These are phyloP conservation scores for Copsychus sechellarum DNA, from an alignment of 2,113 vertebrate genomes.

Conservation along the genomic window DNA sequence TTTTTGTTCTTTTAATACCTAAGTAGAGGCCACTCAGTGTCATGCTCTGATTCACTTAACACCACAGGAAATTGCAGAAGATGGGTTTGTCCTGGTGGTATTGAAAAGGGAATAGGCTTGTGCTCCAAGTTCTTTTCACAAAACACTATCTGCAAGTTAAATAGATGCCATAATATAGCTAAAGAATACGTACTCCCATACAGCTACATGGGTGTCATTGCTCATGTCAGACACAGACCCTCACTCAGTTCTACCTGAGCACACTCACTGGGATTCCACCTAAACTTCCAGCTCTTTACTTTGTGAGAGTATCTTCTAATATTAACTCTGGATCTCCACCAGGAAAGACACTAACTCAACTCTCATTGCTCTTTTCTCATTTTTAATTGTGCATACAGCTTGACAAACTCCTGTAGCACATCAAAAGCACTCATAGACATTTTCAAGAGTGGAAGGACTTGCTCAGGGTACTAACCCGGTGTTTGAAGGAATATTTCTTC, in stretches of 20 bases:
- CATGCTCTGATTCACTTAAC: neutral
- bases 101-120: conserved; percentile 30
- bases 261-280: fast-evolving
- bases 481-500: neutral
- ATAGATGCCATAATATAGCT: neutral
- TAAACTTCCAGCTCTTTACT: neutral
- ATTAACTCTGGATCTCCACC: neutral
- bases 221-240: fast-evolving
- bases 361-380: neutral
- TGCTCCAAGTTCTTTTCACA: conserved; percentile 4
- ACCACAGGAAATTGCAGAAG: neutral
- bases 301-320: neutral
- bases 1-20: neutral
- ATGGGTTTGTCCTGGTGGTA: neutral
- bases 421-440: neutral
- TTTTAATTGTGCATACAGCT: neutral
- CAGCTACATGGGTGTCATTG: neutral
- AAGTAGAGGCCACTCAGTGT: neutral
- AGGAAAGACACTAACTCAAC: neutral
- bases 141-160: neutral
- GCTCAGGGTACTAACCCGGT: neutral
- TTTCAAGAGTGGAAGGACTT: neutral
- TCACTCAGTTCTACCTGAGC: neutral
- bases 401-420: fast-evolving
- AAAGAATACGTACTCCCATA: neutral